Percentiles rank a stretch among this genome's conserved stretches.
Conservation (phyloP, 2,888 invertebrate genomes). For the Dolomedes plantarius region DNA sequence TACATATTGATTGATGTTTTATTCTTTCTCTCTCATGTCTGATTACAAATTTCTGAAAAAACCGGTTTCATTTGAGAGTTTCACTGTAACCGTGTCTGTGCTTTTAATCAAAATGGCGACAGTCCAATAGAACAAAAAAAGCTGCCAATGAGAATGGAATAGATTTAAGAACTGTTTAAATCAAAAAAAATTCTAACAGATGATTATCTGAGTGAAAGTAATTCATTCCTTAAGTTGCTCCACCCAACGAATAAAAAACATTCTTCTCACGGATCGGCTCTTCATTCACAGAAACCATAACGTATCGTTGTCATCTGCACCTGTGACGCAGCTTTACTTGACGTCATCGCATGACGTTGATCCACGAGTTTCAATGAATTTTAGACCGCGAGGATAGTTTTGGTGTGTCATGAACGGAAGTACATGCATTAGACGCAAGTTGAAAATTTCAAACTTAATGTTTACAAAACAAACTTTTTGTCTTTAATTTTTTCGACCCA, state of each 20-base stretch:
- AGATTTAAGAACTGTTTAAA: background rate
- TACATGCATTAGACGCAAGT: no score
- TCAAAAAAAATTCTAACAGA: background rate
- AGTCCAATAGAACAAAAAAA: background rate
- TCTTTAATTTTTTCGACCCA: no score
- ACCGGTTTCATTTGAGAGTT: no score
- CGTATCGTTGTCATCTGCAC: background rate
- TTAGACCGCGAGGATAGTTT: no score
- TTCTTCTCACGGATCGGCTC: background rate
- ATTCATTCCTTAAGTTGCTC: background rate
- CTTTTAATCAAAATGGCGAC: slow-evolving; percentile 7
- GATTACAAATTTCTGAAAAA: no score
- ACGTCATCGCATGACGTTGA: slow-evolving; percentile 23
- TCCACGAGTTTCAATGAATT: no score
- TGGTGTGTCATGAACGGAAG: no score
- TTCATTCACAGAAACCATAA: slow-evolving; percentile 8
- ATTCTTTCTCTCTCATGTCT: no score
- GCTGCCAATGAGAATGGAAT: background rate
- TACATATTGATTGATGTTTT: no score
- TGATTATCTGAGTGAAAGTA: background rate
- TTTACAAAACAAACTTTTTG: no score
- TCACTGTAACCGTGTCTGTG: background rate
- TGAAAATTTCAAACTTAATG: no score
- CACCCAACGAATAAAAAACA: background rate
- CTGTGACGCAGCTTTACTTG: slow-evolving; percentile 40